Evolutionary conservation across 2,888 invertebrate species (phyloP), one percentile per base, ranked within the genome.

Genomic region (Andrena chrysosceles): DNA sequence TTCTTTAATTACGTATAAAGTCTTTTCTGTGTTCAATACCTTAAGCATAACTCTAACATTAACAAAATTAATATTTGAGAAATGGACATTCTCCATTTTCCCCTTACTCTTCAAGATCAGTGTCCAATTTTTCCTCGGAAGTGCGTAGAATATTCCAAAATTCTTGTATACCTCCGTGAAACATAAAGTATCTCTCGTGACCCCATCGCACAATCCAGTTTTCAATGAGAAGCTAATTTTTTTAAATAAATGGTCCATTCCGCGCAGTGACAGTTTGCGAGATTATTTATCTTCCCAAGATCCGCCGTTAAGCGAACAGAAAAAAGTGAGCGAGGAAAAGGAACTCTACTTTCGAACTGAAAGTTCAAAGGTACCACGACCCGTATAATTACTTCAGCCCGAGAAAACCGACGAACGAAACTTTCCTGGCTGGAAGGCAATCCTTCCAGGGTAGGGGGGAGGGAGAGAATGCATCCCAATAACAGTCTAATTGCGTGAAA

Each of bases 351-450:
- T 81, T 62, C 20, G 60, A 62, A 42, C 54, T 48, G 16, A 54
- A 66, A 81, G 80, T 72, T 81, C 42, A 48, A 48, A 54, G 72
- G 33, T 33, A 20, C 59, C 33, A 33, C 62, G 67, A 62, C 81
- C 81, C 81, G 81, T 81, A 80, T 81, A 80, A 80, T 80, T 80
- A 80, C 60, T 72, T 72, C 72, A 48, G 67, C 64, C 33, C 42
- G 54, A 62, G 80, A 67, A 67, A 80, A 80, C 80, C 71, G 67
- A 66, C 66, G 66, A 72, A 81, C 52, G 52, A 66, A 71, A 81
- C 42, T 72, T 67, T 62, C 33, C 23, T 54, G n/a, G 48, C 60
- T 48, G 49, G 54, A 8, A 63, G 35, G 68, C 62, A 48, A 79
- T 78, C 42, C 31, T 7, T 6, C 7, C 33, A 4, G 42, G 4